Percentiles rank a stretch among this genome's conserved stretches.
These are phyloP conservation scores for Platyscapa corneri DNA, from an alignment of 1,140 invertebrate genomes.

Conservation along the genomic window DNA sequence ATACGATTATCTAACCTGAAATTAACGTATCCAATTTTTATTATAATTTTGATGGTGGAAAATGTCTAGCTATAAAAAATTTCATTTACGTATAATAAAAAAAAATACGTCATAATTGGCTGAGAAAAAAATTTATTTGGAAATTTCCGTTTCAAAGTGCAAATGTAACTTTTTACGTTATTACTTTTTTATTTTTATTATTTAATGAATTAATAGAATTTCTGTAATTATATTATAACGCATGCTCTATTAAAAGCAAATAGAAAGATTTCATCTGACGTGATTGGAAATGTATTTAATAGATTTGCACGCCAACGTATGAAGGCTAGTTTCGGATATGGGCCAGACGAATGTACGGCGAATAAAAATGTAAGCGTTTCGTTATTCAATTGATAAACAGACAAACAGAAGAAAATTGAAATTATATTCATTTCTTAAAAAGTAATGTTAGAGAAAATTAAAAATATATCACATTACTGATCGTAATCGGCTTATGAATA, in stretches of 20 bases:
- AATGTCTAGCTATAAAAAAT: neutral
- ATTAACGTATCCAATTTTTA: neutral
- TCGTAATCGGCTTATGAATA: no score
- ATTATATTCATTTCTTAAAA: neutral
- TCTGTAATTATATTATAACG: neutral
- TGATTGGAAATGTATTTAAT: neutral
- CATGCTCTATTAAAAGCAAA: neutral
- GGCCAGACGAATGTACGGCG: neutral
- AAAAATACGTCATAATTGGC: neutral
- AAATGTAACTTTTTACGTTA: no score
- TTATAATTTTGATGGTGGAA: neutral
- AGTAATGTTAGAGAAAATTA: neutral
- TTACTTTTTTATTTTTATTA: no score
- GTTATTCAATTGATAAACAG: neutral
- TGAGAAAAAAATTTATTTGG: no score
- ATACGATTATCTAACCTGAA: neutral
- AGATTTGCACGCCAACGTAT: conserved; percentile 17
- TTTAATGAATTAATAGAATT: no score
- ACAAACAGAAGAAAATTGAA: neutral
- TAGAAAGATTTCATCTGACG: neutral
- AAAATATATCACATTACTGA: no score
- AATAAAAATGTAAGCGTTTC: neutral
- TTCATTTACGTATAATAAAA: neutral
- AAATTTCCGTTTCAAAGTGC: no score
- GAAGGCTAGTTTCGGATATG: neutral